Conservation (phyloP, 2,113 vertebrate species). For the Damaliscus lunatus region DNA sequence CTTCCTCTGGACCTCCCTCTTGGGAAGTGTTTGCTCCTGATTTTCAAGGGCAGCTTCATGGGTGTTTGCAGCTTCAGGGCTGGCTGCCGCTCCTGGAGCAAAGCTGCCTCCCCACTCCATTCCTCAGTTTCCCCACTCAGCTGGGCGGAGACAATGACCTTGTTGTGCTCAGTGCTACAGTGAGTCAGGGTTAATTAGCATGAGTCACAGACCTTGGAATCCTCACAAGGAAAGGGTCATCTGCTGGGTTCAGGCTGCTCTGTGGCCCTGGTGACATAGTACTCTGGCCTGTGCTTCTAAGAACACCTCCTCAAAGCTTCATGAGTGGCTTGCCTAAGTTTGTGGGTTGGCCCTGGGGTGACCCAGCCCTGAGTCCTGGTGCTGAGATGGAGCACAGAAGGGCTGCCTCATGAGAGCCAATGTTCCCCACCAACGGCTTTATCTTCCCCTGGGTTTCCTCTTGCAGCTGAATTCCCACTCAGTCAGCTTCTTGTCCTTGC, state of each 20-base stretch:
- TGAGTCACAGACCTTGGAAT: conserved; percentile 31
- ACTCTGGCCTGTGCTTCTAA: not conserved
- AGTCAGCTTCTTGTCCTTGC: not conserved
- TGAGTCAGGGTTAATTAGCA: conserved; percentile 48
- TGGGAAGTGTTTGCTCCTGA: not conserved
- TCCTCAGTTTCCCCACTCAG: conserved; percentile 54
- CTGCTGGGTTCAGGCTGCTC: not conserved
- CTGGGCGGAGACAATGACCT: not conserved
- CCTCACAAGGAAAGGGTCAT: conserved; percentile 7
- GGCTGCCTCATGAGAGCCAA: not conserved
- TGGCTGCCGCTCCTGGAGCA: not conserved
- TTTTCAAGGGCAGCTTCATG: not conserved
- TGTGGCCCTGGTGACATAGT: not conserved
- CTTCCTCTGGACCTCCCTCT: not conserved
- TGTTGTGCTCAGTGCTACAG: not conserved
- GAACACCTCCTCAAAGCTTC: not conserved
- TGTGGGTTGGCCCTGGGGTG: not conserved
- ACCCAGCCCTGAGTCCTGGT: not conserved
- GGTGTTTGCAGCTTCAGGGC: not conserved
- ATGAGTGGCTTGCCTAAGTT: not conserved
- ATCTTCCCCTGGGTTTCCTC: not conserved
- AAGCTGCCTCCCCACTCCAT: conserved; percentile 61
- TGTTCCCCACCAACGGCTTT: not conserved
- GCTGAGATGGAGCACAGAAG: not conserved
- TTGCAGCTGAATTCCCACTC: not conserved